Percentiles rank a stretch among this genome's conserved stretches.
These are phyloP conservation scores for Hybos culiciformis DNA, from an alignment of 2,888 invertebrate species.

Conservation along the genomic window DNA sequence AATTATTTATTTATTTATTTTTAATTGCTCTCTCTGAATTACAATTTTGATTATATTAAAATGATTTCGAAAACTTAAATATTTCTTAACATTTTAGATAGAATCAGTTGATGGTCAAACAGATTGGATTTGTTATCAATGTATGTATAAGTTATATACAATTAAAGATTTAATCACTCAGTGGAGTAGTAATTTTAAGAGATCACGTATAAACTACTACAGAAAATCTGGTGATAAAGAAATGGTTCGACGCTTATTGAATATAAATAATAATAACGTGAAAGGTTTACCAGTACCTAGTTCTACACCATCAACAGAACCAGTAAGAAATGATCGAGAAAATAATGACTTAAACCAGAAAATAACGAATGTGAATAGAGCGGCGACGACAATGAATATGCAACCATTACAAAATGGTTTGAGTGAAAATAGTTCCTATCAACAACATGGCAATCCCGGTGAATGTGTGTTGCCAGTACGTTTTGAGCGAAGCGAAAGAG, in stretches of 20 bases:
- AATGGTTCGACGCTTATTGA: slow-evolving; percentile 1
- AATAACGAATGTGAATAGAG: neutral
- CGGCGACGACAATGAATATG: neutral
- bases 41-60: too few relatives aligned
- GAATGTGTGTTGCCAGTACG: slow-evolving; percentile 9
- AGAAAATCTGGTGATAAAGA: slow-evolving; percentile 9
- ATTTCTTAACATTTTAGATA: slow-evolving; percentile 5
- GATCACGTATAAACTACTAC: slow-evolving; percentile 11
- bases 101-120: slow-evolving; percentile 2
- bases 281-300: neutral
- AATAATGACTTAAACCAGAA: neutral
- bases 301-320: slow-evolving; percentile 9
- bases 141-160: slow-evolving; percentile 9
- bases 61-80: neutral
- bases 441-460: neutral
- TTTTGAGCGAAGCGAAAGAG: slow-evolving; percentile 14
- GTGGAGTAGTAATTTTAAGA: slow-evolving; percentile 8
- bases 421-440: neutral
- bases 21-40: too few relatives aligned
- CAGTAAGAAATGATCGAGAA: slow-evolving; percentile 8
- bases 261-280: neutral
- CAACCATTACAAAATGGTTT: too few relatives aligned
- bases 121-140: slow-evolving; percentile 12
- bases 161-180: slow-evolving; percentile 9
- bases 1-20: too few relatives aligned